Evolutionary conservation across 2,113 vertebrate genomes (phyloP), one percentile per base, ranked within the genome.

Genomic region (Cinclus mexicanus): DNA sequence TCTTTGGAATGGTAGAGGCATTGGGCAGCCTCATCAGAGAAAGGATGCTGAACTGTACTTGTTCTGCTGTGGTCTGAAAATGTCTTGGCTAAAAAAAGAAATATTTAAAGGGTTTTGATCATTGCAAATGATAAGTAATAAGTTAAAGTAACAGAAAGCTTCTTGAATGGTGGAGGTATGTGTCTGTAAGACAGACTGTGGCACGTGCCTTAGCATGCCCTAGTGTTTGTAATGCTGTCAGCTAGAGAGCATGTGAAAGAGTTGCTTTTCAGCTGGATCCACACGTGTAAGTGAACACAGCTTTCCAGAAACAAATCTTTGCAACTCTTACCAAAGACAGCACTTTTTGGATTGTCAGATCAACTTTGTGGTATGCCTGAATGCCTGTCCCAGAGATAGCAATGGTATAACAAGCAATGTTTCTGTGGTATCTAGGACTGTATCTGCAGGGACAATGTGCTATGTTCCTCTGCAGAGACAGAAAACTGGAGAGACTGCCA

Each of bases 251-350:
- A 5, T 1, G 20, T 28, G 70, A 52, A 61, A 74, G 55, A 91
- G 35, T 55, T 67, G 42, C 33, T 53, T 26, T 42, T 42, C 41
- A 42, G 18, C 42, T 69, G 83, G 69, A n/a, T 4, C 28, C 0
- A 0, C 8, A 6, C 0, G 0, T n/a, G 8, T 15, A 28, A 57
- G 19, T 53, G 56, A 87, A 56, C 60, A 17, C 37, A 65, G 14
- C 21, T 87, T 74, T 56, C 74, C 49, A 87, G 81, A 81, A 89
- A 63, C 1, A 19, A 63, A n/a, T 24, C 13, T 52, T 42, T 47
- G 8, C 1, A 4, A 19, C 24, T 88, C 5, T 41, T 25, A 50
- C 39, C 22, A 33, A 70, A 87, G 33, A 13, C 1, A 24, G 12
- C 23, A 18, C 23, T 55, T 81, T 87, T 35, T 78, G 60, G 59